A percentile compares a stretch with the other conserved stretches of the same genome.
phyloP scores from a whole-genome alignment of 2,888 invertebrate species.

The Euplagia quadripunctaria region DNA sequence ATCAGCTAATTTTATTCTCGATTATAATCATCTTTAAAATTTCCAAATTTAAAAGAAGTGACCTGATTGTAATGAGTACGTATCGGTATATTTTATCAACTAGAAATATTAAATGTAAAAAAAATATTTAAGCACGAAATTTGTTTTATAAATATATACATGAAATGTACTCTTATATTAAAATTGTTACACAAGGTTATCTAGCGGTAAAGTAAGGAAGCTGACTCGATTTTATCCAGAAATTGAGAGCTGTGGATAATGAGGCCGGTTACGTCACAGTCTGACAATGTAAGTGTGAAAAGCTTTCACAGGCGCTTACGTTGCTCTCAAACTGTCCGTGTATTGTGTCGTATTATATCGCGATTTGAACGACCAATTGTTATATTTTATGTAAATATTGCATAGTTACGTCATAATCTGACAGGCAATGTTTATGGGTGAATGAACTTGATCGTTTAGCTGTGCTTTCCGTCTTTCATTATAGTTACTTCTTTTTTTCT shows the following conservation, averaged over 20 bases:
- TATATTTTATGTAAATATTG: constrained; percentile 50
- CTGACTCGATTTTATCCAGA: constrained; percentile 74
- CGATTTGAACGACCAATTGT: constrained; percentile 47
- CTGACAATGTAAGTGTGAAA: constrained; percentile 53
- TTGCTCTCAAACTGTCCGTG: constrained; percentile 38
- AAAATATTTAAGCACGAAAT: too few relatives aligned
- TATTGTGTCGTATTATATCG: constrained; percentile 43
- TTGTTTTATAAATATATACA: background rate
- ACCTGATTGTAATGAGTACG: too few relatives aligned
- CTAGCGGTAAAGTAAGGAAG: constrained; percentile 52
- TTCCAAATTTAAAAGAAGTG: too few relatives aligned
- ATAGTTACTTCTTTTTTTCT: background rate
- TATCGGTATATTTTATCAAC: too few relatives aligned
- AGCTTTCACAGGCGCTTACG: constrained; percentile 55
- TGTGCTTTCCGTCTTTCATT: background rate
- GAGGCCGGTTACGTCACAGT: constrained; percentile 64
- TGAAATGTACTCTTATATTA: background rate
- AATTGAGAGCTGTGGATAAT: constrained; percentile 73
- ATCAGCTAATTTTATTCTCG: too few relatives aligned
- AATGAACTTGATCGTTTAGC: constrained; percentile 28
- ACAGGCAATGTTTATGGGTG: constrained; percentile 31
- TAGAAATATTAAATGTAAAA: too few relatives aligned
- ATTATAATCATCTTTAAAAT: too few relatives aligned
- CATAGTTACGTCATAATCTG: constrained; percentile 34
- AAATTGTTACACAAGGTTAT: constrained; percentile 22